Base-by-base conservation (phyloP, 2,113 vertebrate genomes). In the Xiphias gladius region DNA sequence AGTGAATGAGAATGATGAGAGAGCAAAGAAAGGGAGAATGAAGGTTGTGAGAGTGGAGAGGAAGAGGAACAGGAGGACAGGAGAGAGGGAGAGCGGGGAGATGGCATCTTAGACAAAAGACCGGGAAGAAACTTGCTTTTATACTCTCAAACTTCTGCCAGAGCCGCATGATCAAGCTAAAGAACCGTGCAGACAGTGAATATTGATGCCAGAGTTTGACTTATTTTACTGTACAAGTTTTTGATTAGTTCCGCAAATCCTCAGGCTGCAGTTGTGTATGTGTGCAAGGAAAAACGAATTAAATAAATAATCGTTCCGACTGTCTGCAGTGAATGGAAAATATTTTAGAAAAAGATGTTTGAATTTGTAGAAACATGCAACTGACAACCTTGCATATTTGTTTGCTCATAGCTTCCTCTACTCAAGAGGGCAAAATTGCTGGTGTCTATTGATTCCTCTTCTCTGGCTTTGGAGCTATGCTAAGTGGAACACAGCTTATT, bases 401-500 rank as follows among this genome's bases (percentile, higher is more conserved):
- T 91, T 91, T 89, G 79, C 88, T 82, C 68, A 14, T 55, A 46
- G 73, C 67, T 85, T 79, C 73, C 37, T 72, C 70, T 76, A 67
- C 77, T 91, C 81, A 78, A 89, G 84, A 89, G 86, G 84, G 80
- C 62, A 63, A 88, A 85, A 82, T 82, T 83, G 76, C 82, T 7
- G 48, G 19, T 61, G 62, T 62, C 80, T 74, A 76, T 91, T 86
- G 79, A 88, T 90, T 89, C 76, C 58, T 71, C 67, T 65, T 46
- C 76, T 74, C 79, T 73, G 54, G 69, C 77, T 90, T 83, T 73
- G 79, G 54, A 63, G 69, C 83, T 50, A 52, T 67, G 86, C 83
- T 88, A 84, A 94, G 88, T 89, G 85, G 80, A 92, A 88, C 87
- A 67, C 79, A 16, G 82, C 80, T 82, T 85, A 88, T 92, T 93